Evolutionary conservation across 2,113 vertebrate species (phyloP), one percentile per base, ranked within the genome.

Genomic region (Bombycilla garrulus): DNA sequence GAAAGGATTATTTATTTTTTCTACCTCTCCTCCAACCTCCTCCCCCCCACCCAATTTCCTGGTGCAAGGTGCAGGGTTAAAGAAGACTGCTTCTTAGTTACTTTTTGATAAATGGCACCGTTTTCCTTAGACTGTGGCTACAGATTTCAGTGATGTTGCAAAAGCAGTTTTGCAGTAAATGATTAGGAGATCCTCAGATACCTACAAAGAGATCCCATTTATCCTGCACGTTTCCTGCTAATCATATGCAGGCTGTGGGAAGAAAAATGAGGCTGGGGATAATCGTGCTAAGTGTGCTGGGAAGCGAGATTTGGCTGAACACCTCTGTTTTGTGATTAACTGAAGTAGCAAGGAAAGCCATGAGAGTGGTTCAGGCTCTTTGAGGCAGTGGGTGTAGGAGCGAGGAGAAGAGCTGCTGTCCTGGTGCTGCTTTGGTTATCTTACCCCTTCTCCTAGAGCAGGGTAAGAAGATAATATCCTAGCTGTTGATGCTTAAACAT

Each of bases 211-310:
- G 65, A 47, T 69, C 80, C 83, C 33, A 51, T 95, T 93, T 89
- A n/a, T 73, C 70, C 78, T 40, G 31, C 36, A 1, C 5, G 1
- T 57, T 78, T 92, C 92, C 89, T 47, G 33, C 42, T 88, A 69
- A 88, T 84, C 66, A 29, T n/a, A 84, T 81, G 86, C 84, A 91
- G 72, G 3, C 50, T 67, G 66, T 62, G 80, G 86, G 95, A 95
- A 93, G 95, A 96, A 93, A 96, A 95, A 93, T 91, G 88, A 97
- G 62, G 74, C 45, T 72, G 81, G 62, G 71, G 80, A 61, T 94
- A 95, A 94, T 92, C 86, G 90, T 60, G 7, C 77, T 91, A 90
- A 94, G 81, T 87, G 87, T 87, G 82, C 65, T 90, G 67, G 81
- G 83, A 83, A 95, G 69, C 57, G 90, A 77, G 58, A 36, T 88